Evolutionary conservation across 2,888 invertebrate species (phyloP).

Genomic region (Unio delphinus): DNA sequence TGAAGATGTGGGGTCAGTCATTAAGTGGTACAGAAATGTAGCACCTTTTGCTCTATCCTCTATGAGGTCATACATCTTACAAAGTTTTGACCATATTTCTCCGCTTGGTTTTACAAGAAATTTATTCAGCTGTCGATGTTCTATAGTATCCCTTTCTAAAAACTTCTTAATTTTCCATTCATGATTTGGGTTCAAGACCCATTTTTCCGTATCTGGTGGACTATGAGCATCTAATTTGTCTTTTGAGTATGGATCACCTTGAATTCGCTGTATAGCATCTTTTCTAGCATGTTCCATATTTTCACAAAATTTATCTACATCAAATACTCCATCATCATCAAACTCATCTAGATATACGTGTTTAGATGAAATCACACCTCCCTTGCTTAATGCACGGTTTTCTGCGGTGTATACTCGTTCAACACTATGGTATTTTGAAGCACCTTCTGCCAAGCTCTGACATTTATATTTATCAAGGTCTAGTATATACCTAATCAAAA

Average conservation of each 20-base stretch:
- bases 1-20: not conserved
- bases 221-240: not conserved
- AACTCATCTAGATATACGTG: not conserved
- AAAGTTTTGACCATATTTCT: slow-evolving; percentile 2
- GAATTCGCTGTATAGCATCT: slow-evolving; percentile 3
- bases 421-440: slow-evolving; percentile 17
- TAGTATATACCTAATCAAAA: slow-evolving; percentile 7
- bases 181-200: slow-evolving; percentile 3
- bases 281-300: slow-evolving; percentile 13
- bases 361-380: slow-evolving; percentile 6
- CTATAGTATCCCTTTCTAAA: not conserved
- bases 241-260: not conserved
- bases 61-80: slow-evolving; percentile 1
- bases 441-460: slow-evolving; percentile 8
- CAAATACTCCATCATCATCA: not conserved
- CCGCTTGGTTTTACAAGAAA: slow-evolving; percentile 1
- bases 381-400: slow-evolving; percentile 13
- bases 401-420: slow-evolving; percentile 13
- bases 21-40: not conserved
- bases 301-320: slow-evolving; percentile 1
- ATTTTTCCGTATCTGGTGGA: not conserved
- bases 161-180: slow-evolving; percentile 1
- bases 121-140: not conserved
- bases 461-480: slow-evolving; percentile 11
- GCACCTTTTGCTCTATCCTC: not conserved